Conservation (phyloP, 2,113 vertebrate genomes). For the Pelusios castaneus region DNA sequence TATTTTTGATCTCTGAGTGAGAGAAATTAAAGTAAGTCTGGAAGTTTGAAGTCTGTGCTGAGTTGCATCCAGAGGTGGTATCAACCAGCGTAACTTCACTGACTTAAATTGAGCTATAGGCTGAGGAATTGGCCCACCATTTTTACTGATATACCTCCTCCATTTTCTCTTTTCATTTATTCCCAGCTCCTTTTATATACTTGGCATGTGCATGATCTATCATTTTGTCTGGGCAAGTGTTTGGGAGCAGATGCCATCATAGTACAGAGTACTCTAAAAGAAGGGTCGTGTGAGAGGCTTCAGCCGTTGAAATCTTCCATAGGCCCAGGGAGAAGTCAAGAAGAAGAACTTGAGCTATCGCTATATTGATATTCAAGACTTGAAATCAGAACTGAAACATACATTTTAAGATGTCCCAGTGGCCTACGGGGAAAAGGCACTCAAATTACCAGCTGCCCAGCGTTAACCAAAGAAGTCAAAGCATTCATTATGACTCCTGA, state of each 20-base stretch:
- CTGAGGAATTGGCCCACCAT: fast-evolving
- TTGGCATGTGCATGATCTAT: fast-evolving
- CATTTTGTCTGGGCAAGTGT: background rate
- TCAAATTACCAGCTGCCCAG: background rate
- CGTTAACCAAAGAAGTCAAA: background rate
- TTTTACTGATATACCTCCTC: background rate
- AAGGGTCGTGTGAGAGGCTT: background rate
- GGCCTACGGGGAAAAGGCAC: background rate
- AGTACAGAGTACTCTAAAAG: background rate
- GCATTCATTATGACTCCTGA: background rate
- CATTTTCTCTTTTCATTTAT: background rate
- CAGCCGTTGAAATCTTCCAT: background rate
- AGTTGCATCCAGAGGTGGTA: background rate
- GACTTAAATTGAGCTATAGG: background rate
- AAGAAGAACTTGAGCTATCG: background rate
- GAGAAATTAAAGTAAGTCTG: background rate
- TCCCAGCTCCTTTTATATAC: background rate
- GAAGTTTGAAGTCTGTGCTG: background rate
- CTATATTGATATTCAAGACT: background rate
- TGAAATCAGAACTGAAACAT: background rate
- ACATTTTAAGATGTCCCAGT: background rate
- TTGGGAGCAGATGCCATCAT: background rate
- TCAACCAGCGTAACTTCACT: background rate
- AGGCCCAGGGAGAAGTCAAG: background rate
- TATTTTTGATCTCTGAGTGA: background rate